Conservation (phyloP, 2,113 vertebrate species). For the Zapus hudsonius region DNA sequence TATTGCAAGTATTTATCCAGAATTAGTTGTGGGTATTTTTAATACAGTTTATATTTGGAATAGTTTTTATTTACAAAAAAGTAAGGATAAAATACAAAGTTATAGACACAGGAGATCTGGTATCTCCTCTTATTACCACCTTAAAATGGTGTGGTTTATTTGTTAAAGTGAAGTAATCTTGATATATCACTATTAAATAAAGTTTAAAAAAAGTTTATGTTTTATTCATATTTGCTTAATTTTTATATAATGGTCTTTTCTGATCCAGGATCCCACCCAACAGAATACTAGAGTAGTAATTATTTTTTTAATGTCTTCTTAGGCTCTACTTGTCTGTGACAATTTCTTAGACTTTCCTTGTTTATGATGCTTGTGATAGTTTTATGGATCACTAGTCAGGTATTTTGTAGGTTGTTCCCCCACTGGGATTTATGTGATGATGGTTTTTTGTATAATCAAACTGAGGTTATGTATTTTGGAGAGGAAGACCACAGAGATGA, state of each 20-base stretch:
- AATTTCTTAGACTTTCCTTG: not conserved
- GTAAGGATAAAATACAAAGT: not conserved
- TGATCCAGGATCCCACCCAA: not conserved
- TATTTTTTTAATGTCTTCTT: not conserved
- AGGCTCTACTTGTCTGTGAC: not conserved
- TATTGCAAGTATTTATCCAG: conserved; percentile 37
- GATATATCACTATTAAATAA: conserved; percentile 1
- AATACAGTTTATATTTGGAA: conserved; percentile 1
- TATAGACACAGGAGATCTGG: not conserved
- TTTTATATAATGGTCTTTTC: not conserved
- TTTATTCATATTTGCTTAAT: conserved; percentile 37
- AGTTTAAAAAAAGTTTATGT: not conserved
- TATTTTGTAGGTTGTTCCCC: not conserved
- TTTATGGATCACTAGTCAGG: not conserved
- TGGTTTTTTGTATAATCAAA: not conserved
- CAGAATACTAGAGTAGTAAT: not conserved
- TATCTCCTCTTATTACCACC: not conserved
- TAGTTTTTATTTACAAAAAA: conserved; percentile 44
- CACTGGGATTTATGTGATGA: not conserved
- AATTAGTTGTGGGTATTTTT: conserved; percentile 43
- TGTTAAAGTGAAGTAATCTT: not conserved
- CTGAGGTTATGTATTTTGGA: not conserved
- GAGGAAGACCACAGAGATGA: not conserved
- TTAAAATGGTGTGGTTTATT: not conserved
- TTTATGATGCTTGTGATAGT: conserved; percentile 33